These are phyloP conservation scores for Thunnus maccoyii DNA, from an alignment of 2,113 vertebrate species.

Conservation along the genomic window DNA sequence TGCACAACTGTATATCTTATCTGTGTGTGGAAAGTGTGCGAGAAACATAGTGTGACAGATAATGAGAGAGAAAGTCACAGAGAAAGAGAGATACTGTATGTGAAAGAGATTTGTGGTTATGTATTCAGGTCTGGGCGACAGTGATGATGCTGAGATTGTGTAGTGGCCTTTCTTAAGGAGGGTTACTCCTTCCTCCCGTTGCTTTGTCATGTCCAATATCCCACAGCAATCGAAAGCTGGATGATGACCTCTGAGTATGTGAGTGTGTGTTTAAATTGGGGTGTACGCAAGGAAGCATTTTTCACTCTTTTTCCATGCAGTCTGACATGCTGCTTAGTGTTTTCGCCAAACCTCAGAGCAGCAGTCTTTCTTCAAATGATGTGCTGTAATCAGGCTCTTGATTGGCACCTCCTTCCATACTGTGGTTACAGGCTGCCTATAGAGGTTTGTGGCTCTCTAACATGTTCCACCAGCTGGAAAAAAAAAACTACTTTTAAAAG, in stretches of 20 bases:
- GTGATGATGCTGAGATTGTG: constrained; percentile 56
- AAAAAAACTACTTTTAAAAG: not conserved
- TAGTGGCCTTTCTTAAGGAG: constrained; percentile 2
- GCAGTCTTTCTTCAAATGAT: constrained; percentile 35
- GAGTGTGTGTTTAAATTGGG: constrained; percentile 28
- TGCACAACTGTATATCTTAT: constrained; percentile 69
- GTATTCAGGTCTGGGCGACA: constrained; percentile 36
- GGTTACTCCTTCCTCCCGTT: constrained; percentile 27
- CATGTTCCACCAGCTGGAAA: constrained; percentile 16
- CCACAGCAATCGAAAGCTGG: constrained; percentile 32
- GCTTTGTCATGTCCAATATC: constrained; percentile 54
- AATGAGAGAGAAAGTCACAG: constrained; percentile 44
- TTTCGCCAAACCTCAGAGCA: constrained; percentile 48
- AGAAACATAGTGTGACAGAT: constrained; percentile 20
- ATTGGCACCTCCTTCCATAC: constrained; percentile 29
- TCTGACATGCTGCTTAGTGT: constrained; percentile 20
- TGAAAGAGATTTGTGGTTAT: constrained; percentile 30
- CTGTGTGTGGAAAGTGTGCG: constrained; percentile 41
- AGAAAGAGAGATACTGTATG: not conserved
- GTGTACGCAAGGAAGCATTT: constrained; percentile 40
- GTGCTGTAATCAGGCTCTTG: constrained; percentile 42
- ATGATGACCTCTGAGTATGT: constrained; percentile 16
- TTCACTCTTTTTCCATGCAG: constrained; percentile 34
- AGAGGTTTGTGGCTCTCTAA: constrained; percentile 28
- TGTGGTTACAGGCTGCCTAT: constrained; percentile 17